Evolutionary conservation across 2,888 invertebrate genomes (phyloP), one percentile per base, ranked within the genome.

Genomic region (Rhamnusium bicolor): DNA sequence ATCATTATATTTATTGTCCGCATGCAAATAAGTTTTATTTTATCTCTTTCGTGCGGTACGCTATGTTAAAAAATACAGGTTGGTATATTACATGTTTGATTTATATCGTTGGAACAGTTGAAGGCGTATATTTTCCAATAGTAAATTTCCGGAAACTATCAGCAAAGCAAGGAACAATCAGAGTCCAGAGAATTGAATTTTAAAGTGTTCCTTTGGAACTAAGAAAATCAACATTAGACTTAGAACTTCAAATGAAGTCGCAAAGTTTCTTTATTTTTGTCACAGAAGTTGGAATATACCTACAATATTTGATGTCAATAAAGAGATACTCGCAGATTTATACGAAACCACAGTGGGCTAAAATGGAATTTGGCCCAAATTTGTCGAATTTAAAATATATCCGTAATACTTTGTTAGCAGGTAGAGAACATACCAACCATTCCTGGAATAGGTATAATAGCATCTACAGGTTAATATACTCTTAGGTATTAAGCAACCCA

Each of bases 161-260:
- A 56, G 24, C 24, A 27, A 6, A 5, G n/a, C 1, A 6, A 14
- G 24, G 24, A 21, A 24, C 24, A 24, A 51, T 10, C 18, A 19
- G 19, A 51, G 19, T 51, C 18, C 18, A 19, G 24, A 54, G n/a
- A 54, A 54, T 54, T 54, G 54, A 54, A 24, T 54, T 54, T 54
- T 54, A 54, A 24, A 24, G 24, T 27, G 24, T 54, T 54, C 24
- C 27, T 54, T 51, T 54, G n/a, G 24, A 10, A 19, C 24, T 21
- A n/a, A 54, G 19, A 24, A 54, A 54, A 24, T 54, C 54, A 24
- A 54, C 24, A 40, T 40, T 14, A 27, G 19, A 24, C 24, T 54
- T 24, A 54, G 54, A 19, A n/a, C 27, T 54, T 54, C 18, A 54
- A 14, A n/a, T 24, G 6, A 54, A 54, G n/a, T 19, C 40, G 12